Conservation (phyloP, 2,888 invertebrate genomes). For the Chesias legatella region DNA sequence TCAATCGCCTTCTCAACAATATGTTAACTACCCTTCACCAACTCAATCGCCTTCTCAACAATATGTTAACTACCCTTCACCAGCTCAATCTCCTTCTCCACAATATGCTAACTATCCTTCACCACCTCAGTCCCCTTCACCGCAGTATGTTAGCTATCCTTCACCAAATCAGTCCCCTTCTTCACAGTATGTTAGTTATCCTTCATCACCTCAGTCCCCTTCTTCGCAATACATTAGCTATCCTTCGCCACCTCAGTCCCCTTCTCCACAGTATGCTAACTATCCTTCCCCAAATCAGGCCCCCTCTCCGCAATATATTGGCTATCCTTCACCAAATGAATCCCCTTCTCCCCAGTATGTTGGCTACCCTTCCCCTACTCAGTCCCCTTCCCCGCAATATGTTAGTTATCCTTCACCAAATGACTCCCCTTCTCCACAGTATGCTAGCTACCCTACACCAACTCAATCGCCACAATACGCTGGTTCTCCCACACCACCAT, state of each 20-base stretch:
- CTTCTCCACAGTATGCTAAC: background rate
- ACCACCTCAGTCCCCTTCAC: too few relatives aligned
- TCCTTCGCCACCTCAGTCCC: background rate
- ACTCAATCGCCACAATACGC: background rate
- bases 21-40: background rate
- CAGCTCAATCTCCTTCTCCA: background rate
- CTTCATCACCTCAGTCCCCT: too few relatives aligned
- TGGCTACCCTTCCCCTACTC: background rate
- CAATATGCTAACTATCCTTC: background rate
- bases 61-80: slow-evolving; percentile 2
- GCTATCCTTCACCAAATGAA: background rate
- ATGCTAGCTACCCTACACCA: background rate
- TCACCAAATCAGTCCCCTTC: background rate
- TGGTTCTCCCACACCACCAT: too few relatives aligned
- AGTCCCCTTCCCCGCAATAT: background rate
- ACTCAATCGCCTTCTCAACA: background rate
- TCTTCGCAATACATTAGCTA: slow-evolving; percentile 3
- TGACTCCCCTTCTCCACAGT: background rate
- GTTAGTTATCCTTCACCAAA: background rate
- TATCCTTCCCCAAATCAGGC: background rate
- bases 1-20: background rate
- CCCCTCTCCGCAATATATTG: background rate
- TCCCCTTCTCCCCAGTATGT: slow-evolving; percentile 1
- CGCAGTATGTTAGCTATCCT: slow-evolving; percentile 6
- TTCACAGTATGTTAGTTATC: background rate